Conservation (phyloP, 2,888 invertebrate genomes). For the Agapostemon virescens region DNA sequence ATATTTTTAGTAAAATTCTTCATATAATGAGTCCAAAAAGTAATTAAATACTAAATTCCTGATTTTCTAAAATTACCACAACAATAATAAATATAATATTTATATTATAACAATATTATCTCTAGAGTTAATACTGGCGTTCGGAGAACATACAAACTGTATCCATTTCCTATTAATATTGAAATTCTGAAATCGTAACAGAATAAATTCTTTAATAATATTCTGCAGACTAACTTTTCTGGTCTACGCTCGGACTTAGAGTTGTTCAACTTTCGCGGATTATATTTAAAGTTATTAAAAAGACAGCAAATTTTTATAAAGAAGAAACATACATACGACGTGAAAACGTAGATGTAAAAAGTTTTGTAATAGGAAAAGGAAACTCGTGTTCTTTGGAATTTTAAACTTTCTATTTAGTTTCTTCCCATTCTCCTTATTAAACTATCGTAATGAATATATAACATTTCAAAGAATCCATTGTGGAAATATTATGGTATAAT, state of each 20-base stretch:
- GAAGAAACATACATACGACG: not conserved
- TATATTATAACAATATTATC: no score
- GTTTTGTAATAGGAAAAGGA: conserved; percentile 3
- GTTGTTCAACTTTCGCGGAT: not conserved
- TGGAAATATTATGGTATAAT: not conserved
- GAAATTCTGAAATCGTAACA: not conserved
- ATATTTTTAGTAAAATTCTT: no score
- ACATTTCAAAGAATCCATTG: not conserved
- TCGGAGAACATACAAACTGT: not conserved
- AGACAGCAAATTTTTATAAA: not conserved
- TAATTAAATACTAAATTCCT: no score
- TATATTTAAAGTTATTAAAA: conserved; percentile 7
- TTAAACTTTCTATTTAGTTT: not conserved
- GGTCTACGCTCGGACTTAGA: not conserved
- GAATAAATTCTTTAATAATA: not conserved
- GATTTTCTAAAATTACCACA: no score
- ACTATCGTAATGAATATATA: conserved; percentile 12
- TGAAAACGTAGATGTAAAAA: conserved; percentile 1
- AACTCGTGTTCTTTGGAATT: not conserved
- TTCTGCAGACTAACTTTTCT: not conserved
- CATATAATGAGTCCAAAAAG: no score
- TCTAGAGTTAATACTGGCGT: no score
- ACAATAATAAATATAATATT: no score
- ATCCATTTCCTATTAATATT: not conserved
- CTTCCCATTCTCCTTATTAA: conserved; percentile 5